Evolutionary conservation across 2,113 vertebrate genomes (phyloP).

Genomic region (Erinaceus europaeus): DNA sequence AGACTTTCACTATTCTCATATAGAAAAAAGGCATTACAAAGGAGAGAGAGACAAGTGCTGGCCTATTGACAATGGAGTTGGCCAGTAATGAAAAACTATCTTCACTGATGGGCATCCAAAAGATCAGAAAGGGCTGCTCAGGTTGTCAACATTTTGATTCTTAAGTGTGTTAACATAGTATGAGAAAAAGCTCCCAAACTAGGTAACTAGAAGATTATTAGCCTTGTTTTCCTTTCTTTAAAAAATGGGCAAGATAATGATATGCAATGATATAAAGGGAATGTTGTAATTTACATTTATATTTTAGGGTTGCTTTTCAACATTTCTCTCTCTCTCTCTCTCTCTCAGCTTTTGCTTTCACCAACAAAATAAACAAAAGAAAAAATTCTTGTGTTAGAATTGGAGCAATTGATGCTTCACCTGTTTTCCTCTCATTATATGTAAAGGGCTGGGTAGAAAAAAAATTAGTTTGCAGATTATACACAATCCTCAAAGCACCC

Average conservation of each 20-base stretch:
- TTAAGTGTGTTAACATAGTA: conserved; percentile 59
- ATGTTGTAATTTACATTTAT: conserved; percentile 73
- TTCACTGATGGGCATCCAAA: conserved; percentile 13
- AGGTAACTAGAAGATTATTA: conserved; percentile 72
- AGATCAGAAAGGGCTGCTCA: conserved; percentile 35
- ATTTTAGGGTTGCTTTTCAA: conserved; percentile 64
- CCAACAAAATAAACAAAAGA: conserved; percentile 64
- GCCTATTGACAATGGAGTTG: not conserved
- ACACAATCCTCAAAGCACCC: conserved; percentile 28
- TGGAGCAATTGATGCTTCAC: conserved; percentile 34
- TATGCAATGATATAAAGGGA: conserved; percentile 60
- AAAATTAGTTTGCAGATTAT: conserved; percentile 35
- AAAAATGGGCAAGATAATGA: conserved; percentile 69
- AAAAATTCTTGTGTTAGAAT: conserved; percentile 46
- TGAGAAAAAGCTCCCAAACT: conserved; percentile 49
- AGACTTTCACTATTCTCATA: conserved; percentile 8
- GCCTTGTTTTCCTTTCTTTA: conserved; percentile 64
- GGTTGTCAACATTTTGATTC: conserved; percentile 62
- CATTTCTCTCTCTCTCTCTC: conserved; percentile 51
- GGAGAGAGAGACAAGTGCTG: not conserved
- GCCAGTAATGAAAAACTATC: not conserved
- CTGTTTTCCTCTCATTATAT: conserved; percentile 48
- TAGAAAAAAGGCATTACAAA: not conserved
- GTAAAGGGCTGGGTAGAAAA: conserved; percentile 24
- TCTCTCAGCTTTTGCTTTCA: conserved; percentile 53